A percentile compares a stretch with the other conserved stretches of the same genome.
Evolutionary conservation across 2,888 invertebrate species (phyloP).

Genomic region (Cheilosia impressa): DNA sequence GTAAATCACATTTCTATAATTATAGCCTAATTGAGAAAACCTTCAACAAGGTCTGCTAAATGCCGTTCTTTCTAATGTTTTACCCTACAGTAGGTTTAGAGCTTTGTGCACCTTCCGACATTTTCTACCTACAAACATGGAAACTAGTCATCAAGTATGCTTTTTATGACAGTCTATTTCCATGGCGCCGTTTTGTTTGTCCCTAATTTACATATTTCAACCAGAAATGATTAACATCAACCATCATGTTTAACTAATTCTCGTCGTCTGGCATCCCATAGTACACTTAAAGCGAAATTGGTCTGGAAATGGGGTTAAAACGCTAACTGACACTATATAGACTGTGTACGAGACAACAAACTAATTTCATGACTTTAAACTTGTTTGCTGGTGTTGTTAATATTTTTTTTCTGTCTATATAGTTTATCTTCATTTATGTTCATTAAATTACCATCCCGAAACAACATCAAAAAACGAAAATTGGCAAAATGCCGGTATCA

Average conservation of each 20-base stretch:
- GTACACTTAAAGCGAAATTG: conserved; percentile 17
- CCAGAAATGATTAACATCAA: conserved; percentile 27
- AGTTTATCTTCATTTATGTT: conserved; percentile 31
- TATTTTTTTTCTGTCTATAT: background rate
- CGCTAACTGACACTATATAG: conserved; percentile 14
- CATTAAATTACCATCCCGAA: conserved; percentile 36
- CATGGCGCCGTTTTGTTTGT: background rate
- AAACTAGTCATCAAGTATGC: too few relatives aligned
- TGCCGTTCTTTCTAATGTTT: too few relatives aligned
- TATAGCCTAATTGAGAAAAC: too few relatives aligned
- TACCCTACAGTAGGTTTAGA: too few relatives aligned
- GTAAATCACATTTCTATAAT: too few relatives aligned
- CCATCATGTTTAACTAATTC: conserved; percentile 18
- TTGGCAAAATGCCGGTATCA: conserved; percentile 48
- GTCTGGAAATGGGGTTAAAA: conserved; percentile 2
- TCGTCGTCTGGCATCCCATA: background rate
- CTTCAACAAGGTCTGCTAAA: too few relatives aligned
- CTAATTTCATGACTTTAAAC: conserved; percentile 40
- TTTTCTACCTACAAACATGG: too few relatives aligned
- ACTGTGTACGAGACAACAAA: conserved; percentile 14
- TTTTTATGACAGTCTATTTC: background rate
- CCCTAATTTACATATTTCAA: conserved; percentile 20
- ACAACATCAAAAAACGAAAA: conserved; percentile 33
- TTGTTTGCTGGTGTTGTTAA: conserved; percentile 35
- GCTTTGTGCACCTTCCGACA: too few relatives aligned